Percentiles rank a stretch among this genome's conserved stretches.
These are phyloP conservation scores for Phocoena phocoena DNA, from an alignment of 2,113 vertebrate genomes.

Conservation along the genomic window DNA sequence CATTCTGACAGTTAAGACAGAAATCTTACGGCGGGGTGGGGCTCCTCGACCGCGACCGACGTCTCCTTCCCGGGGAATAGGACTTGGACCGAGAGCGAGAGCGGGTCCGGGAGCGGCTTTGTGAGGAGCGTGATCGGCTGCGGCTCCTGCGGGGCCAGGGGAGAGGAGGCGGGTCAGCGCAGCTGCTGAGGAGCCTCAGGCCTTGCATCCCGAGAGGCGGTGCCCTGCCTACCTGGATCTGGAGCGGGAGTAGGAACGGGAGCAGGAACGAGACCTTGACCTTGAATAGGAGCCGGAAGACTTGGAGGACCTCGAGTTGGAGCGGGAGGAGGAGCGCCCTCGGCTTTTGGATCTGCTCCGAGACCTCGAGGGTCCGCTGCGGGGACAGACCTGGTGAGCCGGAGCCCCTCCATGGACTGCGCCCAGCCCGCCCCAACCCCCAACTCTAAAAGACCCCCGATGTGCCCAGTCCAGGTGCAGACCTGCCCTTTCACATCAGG, in stretches of 20 bases:
- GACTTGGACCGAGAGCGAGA: conserved; percentile 91
- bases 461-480: too few species aligned
- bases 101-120: conserved; percentile 89
- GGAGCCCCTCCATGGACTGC: accelerated
- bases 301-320: conserved; percentile 95
- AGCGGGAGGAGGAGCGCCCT: conserved; percentile 94
- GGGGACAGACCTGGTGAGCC: not conserved
- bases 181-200: accelerated
- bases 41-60: conserved; percentile 89
- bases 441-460: not conserved
- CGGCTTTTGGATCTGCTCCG: conserved; percentile 94
- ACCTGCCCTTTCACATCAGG: not conserved
- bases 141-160: conserved; percentile 85
- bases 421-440: not conserved
- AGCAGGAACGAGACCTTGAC: conserved; percentile 90
- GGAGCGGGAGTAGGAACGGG: conserved; percentile 93
- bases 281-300: conserved; percentile 92
- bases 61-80: conserved; percentile 89
- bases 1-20: not conserved
- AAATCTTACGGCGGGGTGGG: conserved; percentile 93
- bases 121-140: conserved; percentile 92
- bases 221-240: conserved; percentile 88
- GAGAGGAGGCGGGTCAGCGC: accelerated
- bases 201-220: accelerated
- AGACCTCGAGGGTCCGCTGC: conserved; percentile 89